Evolutionary conservation across 2,113 vertebrate species (phyloP).

Genomic region (rabbit (Oryctolagus cuniculus)): mOryCun1.1 NC_091433.1:125035001-125035500

Average conservation of each 20-base stretch:
- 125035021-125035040: too few species aligned
- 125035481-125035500: not conserved
- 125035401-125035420: not conserved
- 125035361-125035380: not conserved
- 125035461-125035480: not conserved
- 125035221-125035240: not conserved
- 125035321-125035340: not conserved
- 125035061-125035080: too few species aligned
- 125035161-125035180: not conserved
- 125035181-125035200: not conserved
- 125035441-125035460: not conserved
- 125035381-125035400: not conserved
- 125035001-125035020: too few species aligned
- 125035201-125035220: not conserved
- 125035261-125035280: not conserved
- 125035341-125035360: not conserved
- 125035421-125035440: not conserved
- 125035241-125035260: not conserved
- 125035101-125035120: not conserved
- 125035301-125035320: not conserved
- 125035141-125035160: not conserved
- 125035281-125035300: not conserved
- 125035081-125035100: too few species aligned
- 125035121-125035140: not conserved
- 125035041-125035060: too few species aligned